Evolutionary conservation across 2,113 vertebrate species (phyloP).

Genomic region (Pycnonotus jocosus): DNA sequence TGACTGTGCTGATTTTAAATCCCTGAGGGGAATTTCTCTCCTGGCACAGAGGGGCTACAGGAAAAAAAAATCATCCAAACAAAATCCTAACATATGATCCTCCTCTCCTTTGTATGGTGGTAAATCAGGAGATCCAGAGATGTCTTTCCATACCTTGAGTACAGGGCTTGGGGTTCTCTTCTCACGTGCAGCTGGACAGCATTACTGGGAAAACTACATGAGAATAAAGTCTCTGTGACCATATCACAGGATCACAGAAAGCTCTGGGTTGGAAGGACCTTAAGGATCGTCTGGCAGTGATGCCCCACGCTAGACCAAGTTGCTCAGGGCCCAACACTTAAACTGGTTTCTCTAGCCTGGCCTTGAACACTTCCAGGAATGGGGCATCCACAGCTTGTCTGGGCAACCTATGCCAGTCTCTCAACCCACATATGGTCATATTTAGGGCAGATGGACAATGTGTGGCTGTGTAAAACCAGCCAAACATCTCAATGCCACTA

Average conservation of each 20-base stretch:
- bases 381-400: not conserved
- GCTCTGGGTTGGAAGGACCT: not conserved
- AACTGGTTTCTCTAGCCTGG: not conserved
- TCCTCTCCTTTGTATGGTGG: not conserved
- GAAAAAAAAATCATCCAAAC: not conserved
- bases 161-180: not conserved
- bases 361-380: not conserved
- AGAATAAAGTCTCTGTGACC: not conserved
- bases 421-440: fast-evolving
- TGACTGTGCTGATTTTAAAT: not conserved
- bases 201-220: not conserved
- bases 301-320: not conserved
- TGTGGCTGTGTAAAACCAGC: not conserved
- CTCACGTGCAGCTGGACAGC: fast-evolving
- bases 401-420: not conserved
- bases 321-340: not conserved
- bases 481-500: not conserved
- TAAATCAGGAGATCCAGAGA: not conserved
- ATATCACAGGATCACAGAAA: not conserved
- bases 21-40: not conserved
- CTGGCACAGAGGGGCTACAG: not conserved
- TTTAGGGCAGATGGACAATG: fast-evolving
- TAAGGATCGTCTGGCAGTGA: not conserved
- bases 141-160: not conserved
- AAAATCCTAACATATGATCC: not conserved